Evolutionary conservation across 2,888 invertebrate species (phyloP).

Genomic region (Eucriotettix oculatus): DNA sequence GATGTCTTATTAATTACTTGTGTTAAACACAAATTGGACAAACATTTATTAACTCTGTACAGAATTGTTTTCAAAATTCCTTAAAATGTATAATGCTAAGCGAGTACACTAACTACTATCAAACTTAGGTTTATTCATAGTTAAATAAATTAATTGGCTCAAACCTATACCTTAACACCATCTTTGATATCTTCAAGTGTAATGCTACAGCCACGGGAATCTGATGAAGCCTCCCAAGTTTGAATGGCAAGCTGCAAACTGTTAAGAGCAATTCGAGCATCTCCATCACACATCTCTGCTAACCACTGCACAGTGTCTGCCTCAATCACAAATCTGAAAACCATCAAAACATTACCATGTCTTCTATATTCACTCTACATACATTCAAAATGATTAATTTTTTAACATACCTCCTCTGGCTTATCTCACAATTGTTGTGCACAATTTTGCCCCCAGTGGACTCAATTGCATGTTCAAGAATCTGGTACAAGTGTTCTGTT

Average conservation of each 20-base stretch:
- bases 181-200: constrained; percentile 51
- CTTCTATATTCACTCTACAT: no score
- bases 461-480: constrained; percentile 37
- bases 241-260: constrained; percentile 54
- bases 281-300: constrained; percentile 63
- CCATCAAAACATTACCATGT: not conserved
- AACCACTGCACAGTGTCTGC: constrained; percentile 47
- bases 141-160: no score
- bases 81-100: no score
- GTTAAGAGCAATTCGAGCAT: constrained; percentile 61
- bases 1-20: not conserved
- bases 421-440: not conserved
- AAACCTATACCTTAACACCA: constrained; percentile 51
- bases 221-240: constrained; percentile 26
- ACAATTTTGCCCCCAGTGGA: not conserved
- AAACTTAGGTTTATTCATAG: no score
- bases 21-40: not conserved
- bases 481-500: constrained; percentile 37
- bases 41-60: no score
- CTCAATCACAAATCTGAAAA: constrained; percentile 28
- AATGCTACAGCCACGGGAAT: constrained; percentile 28
- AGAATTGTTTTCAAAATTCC: no score
- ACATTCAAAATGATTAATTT: not conserved
- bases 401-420: not conserved
- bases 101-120: no score